Conservation (phyloP, 2,888 invertebrate genomes). For the Xanthorhoe spadicearia region DNA sequence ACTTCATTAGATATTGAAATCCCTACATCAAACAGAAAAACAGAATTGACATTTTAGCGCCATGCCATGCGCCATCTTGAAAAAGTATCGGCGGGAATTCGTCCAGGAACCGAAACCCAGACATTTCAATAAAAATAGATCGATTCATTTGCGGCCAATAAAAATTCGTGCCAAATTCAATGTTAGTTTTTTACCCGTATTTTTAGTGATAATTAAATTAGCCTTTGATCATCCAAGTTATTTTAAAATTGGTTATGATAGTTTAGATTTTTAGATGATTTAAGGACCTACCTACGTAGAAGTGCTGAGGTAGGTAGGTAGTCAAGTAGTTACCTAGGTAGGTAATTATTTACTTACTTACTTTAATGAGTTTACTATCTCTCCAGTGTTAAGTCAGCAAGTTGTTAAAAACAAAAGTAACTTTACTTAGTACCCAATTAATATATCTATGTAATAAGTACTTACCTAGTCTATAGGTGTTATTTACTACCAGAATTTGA, state of each 20-base stretch:
- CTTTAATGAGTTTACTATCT: no score
- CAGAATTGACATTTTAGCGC: constrained; percentile 5
- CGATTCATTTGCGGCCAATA: constrained; percentile 43
- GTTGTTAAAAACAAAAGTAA: no score
- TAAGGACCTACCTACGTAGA: no score
- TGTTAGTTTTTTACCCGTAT: constrained; percentile 47
- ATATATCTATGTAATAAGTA: no score
- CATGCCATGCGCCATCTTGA: constrained; percentile 32
- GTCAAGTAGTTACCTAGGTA: no score
- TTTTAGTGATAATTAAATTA: constrained; percentile 44
- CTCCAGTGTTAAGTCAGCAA: no score
- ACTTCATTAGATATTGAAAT: neutral
- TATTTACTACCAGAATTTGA: no score
- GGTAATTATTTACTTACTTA: neutral
- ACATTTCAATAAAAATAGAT: constrained; percentile 44
- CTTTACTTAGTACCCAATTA: no score
- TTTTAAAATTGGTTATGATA: constrained; percentile 22
- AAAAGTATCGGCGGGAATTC: constrained; percentile 30
- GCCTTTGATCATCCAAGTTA: constrained; percentile 49
- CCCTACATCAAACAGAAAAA: neutral
- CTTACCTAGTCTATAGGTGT: no score
- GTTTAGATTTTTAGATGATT: no score
- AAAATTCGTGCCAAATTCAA: constrained; percentile 47
- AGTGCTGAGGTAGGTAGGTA: no score
- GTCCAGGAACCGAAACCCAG: constrained; percentile 35